phyloP scores from a whole-genome alignment of 2,797 vertebrate species.

The Macropus fuliginosus region DNA sequence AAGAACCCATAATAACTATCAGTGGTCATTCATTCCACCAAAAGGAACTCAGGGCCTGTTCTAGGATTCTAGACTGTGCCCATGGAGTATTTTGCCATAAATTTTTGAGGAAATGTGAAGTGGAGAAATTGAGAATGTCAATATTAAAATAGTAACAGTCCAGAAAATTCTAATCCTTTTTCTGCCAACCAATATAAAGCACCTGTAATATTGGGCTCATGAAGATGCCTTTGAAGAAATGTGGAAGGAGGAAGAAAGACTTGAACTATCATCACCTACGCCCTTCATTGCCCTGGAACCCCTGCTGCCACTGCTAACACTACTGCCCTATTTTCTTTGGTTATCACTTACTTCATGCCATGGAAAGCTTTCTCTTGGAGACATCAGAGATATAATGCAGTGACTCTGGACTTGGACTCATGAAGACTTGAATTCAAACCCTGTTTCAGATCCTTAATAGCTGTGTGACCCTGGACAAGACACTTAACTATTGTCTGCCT shows the following conservation, averaged over 20 bases:
- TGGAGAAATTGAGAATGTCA: neutral
- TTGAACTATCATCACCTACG: neutral
- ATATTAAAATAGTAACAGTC: neutral
- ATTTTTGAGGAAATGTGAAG: neutral
- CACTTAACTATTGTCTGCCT: neutral
- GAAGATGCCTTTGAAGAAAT: neutral
- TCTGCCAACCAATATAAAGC: neutral
- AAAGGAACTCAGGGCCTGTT: neutral
- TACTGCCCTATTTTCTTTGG: neutral
- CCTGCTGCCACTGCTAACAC: neutral
- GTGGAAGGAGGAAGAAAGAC: neutral
- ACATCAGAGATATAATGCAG: neutral
- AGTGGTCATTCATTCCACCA: neutral
- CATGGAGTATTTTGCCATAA: neutral
- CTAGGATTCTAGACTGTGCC: neutral
- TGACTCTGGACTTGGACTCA: neutral
- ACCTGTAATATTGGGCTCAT: neutral
- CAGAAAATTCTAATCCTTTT: neutral
- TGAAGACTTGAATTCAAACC: neutral
- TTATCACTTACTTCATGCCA: neutral
- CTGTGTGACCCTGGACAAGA: neutral
- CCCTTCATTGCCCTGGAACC: neutral
- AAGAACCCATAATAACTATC: neutral
- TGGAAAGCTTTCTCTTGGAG: neutral
- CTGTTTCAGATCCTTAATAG: neutral